These are phyloP conservation scores for Anguilla rostrata DNA, from an alignment of 2,113 vertebrate species.

Conservation along the genomic window DNA sequence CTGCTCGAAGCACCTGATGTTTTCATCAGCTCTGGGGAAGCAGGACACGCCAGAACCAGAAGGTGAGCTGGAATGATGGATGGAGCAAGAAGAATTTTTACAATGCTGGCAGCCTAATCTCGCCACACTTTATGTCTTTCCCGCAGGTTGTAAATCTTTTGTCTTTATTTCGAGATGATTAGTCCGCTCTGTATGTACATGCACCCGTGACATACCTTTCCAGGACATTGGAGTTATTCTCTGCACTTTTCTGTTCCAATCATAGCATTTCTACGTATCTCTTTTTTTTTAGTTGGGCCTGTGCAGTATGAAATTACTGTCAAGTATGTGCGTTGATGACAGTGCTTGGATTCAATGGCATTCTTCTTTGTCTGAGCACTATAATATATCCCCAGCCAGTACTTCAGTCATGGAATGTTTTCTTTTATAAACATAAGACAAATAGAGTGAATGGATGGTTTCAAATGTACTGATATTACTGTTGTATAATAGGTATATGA, in stretches of 20 bases:
- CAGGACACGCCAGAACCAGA: conserved; percentile 16
- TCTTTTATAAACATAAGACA: conserved; percentile 7
- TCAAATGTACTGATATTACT: neutral
- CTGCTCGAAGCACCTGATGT: neutral
- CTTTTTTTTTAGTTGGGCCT: neutral
- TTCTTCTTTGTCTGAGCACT: neutral
- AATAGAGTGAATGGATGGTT: neutral
- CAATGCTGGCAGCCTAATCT: conserved; percentile 6
- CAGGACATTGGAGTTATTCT: neutral
- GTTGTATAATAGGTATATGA: conserved; percentile 12
- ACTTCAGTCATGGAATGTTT: neutral
- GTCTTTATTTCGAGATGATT: neutral
- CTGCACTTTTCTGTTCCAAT: neutral
- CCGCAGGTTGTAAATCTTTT: neutral
- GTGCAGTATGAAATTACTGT: neutral
- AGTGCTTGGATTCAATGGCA: neutral
- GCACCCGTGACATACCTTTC: neutral
- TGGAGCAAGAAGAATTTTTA: neutral
- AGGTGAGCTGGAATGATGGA: conserved; percentile 14
- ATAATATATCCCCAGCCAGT: neutral
- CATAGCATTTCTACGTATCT: neutral
- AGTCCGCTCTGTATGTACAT: neutral
- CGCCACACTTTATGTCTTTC: neutral
- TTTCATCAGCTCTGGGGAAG: neutral
- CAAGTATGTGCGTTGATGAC: neutral